Evolutionary conservation across 2,888 invertebrate genomes (phyloP).

Genomic region (Cremastinae sp.): DNA sequence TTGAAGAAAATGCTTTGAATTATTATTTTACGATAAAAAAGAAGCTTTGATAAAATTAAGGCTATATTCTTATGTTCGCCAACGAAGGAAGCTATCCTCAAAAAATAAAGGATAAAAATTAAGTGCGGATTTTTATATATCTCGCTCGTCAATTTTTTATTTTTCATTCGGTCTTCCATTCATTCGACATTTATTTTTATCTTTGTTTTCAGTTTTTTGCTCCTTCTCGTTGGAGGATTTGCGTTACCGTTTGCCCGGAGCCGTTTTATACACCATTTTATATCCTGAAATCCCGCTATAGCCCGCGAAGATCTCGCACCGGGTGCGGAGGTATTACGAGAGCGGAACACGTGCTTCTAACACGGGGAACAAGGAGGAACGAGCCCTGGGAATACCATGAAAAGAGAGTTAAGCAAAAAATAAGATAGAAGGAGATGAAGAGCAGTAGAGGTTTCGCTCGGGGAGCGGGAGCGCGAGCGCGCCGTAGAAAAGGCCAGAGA

Average conservation of each 20-base stretch:
- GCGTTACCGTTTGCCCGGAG: conserved; percentile 30
- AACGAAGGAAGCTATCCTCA: no score
- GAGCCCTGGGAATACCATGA: conserved; percentile 37
- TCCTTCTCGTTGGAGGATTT: conserved; percentile 8
- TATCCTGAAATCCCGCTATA: conserved; percentile 57
- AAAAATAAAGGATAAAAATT: no score
- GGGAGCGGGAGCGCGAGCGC: no score
- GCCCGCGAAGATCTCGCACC: conserved; percentile 30
- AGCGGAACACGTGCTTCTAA: conserved; percentile 59
- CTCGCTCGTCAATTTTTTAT: neutral
- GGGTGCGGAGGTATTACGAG: conserved; percentile 52
- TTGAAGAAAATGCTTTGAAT: no score
- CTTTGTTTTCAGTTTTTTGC: conserved; percentile 31
- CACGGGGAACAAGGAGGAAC: conserved; percentile 53
- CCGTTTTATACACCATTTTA: conserved; percentile 39
- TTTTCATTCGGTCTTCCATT: neutral
- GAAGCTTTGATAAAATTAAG: no score
- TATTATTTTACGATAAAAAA: no score
- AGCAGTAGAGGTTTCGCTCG: neutral
- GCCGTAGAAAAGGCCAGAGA: conserved; percentile 54
- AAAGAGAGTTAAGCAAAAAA: conserved; percentile 16
- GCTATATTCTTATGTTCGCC: no score
- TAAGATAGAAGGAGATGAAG: conserved; percentile 2
- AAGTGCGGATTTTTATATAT: neutral
- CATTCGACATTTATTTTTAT: conserved; percentile 10